These are phyloP conservation scores for Phytoseiulus persimilis DNA, from an alignment of 2,888 invertebrate genomes.

Conservation along the genomic window DNA sequence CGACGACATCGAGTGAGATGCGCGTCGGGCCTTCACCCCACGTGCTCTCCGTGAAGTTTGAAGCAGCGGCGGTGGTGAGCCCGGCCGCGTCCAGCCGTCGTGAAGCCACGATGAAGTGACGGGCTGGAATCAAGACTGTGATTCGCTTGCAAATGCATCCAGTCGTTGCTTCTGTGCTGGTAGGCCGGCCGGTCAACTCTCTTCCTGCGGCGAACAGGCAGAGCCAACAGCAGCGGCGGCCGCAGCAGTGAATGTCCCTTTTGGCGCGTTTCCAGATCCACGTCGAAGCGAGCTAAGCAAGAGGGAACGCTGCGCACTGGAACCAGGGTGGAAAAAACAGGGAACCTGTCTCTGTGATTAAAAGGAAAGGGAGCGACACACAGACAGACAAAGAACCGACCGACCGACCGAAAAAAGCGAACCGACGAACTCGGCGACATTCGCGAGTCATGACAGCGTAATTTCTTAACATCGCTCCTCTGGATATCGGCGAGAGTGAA, in stretches of 20 bases:
- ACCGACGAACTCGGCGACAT: background rate
- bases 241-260: background rate
- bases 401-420: background rate
- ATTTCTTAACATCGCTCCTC: background rate
- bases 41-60: background rate
- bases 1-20: background rate
- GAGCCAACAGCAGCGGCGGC: background rate
- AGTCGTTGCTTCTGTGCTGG: background rate
- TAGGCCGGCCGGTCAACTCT: background rate
- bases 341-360: conserved; percentile 5
- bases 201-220: background rate
- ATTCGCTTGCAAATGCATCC: background rate
- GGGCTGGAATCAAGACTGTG: conserved; percentile 5
- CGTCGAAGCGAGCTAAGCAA: background rate
- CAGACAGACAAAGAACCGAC: background rate
- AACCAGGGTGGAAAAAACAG: background rate
- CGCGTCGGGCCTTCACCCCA: background rate
- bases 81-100: background rate
- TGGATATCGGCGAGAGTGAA: background rate
- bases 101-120: background rate
- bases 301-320: background rate
- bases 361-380: background rate
- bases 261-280: background rate
- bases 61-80: background rate
- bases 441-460: background rate